Percentiles rank a stretch among this genome's conserved stretches.
Evolutionary conservation across 2,797 vertebrate genomes (phyloP).

Genomic region (Prionace glauca): DNA sequence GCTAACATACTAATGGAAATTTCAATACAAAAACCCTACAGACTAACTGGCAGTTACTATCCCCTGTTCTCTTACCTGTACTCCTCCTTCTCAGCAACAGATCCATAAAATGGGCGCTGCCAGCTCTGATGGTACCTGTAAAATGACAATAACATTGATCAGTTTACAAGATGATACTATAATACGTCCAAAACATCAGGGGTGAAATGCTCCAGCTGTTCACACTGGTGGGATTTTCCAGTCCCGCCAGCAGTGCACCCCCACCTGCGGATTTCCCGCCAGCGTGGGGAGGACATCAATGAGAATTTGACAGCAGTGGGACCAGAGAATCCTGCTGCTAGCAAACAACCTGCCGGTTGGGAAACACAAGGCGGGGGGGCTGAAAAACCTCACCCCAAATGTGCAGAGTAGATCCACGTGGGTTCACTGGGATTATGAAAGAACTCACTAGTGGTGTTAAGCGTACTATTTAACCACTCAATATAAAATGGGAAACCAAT

Average conservation of each 20-base stretch:
- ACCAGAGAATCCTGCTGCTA: too few species aligned
- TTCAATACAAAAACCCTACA: background rate
- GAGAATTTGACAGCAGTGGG: too few species aligned
- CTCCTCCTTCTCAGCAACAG: conserved; percentile 58
- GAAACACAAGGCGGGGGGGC: too few species aligned
- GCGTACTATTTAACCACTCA: too few species aligned
- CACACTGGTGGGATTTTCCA: too few species aligned
- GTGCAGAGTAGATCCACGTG: background rate
- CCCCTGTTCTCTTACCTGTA: conserved; percentile 52
- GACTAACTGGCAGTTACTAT: background rate
- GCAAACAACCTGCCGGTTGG: too few species aligned
- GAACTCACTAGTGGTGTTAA: background rate
- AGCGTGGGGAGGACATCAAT: too few species aligned
- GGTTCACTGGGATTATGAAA: background rate
- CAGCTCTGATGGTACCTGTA: conserved; percentile 60
- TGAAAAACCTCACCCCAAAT: too few species aligned
- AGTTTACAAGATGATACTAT: background rate
- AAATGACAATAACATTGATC: background rate
- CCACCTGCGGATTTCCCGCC: too few species aligned
- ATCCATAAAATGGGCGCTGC: conserved; percentile 61
- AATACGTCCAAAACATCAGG: background rate
- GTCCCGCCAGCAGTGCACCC: too few species aligned
- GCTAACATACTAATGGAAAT: background rate
- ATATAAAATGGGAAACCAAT: background rate
- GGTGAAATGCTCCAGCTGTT: too few species aligned